A percentile compares a stretch with the other conserved stretches of the same genome.
Evolutionary conservation across 2,797 vertebrate genomes (phyloP).

Genomic region (Acropternis orthonyx): DNA sequence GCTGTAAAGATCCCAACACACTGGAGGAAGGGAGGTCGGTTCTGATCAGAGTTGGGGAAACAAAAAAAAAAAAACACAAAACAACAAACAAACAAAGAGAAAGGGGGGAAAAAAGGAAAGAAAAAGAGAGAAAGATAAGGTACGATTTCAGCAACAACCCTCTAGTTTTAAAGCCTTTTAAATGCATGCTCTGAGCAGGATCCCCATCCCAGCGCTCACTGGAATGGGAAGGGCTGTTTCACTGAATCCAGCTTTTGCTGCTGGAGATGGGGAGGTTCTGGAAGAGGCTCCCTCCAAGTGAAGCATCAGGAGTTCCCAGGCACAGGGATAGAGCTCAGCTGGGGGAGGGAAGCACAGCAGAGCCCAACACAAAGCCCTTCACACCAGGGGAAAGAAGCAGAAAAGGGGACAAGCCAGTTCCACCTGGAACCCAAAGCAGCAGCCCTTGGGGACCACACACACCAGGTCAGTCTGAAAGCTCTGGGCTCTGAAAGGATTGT

Average conservation of each 20-base stretch:
- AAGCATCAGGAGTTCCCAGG: background rate
- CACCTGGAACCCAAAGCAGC: background rate
- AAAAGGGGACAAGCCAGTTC: background rate
- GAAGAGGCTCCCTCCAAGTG: background rate
- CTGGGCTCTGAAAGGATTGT: background rate
- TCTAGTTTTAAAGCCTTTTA: background rate
- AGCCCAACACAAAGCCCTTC: background rate
- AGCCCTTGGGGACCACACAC: background rate
- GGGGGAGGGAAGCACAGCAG: background rate
- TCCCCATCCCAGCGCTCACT: background rate
- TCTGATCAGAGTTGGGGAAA: conserved; percentile 62
- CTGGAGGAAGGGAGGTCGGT: conserved; percentile 59
- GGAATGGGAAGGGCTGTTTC: background rate
- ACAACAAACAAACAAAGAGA: background rate
- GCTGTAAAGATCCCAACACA: conserved; percentile 51
- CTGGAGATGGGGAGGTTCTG: background rate
- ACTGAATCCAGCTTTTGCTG: background rate
- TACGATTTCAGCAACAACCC: conserved; percentile 38
- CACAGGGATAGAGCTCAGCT: rapidly evolving
- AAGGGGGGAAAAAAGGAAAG: conserved; percentile 17
- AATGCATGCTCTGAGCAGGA: background rate
- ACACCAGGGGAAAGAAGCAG: background rate
- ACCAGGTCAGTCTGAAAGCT: background rate
- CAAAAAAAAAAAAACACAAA: background rate
- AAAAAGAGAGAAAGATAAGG: conserved; percentile 70